These are phyloP conservation scores for Chaitophorus viminalis DNA, from an alignment of 2,888 invertebrate species.

Conservation along the genomic window DNA sequence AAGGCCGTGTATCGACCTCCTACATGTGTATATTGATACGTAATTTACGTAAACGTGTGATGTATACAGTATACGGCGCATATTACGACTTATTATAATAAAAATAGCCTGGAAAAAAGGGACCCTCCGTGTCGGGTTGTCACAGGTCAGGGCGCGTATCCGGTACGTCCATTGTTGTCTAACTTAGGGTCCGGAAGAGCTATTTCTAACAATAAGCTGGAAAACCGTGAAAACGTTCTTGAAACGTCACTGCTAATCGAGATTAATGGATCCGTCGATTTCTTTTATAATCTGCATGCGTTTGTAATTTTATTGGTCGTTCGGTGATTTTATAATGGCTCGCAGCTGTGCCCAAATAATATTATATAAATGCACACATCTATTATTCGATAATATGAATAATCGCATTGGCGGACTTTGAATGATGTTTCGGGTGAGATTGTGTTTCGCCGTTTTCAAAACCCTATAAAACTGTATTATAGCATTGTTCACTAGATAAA, in stretches of 20 bases:
- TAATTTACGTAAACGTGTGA: background rate
- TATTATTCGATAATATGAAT: too few relatives aligned
- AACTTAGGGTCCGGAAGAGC: constrained; percentile 10
- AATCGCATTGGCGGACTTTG: too few relatives aligned
- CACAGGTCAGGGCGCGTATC: constrained; percentile 23
- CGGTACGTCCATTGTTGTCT: constrained; percentile 1
- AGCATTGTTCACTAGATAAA: too few relatives aligned
- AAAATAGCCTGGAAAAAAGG: background rate
- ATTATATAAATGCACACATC: too few relatives aligned
- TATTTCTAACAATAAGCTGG: background rate
- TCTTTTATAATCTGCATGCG: background rate
- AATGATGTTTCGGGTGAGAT: too few relatives aligned
- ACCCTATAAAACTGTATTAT: too few relatives aligned
- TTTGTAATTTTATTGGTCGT: background rate
- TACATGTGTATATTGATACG: background rate
- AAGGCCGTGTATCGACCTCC: background rate
- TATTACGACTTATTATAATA: background rate
- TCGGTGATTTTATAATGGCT: background rate
- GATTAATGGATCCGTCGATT: constrained; percentile 29
- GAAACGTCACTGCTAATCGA: constrained; percentile 39
- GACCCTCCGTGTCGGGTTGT: background rate
- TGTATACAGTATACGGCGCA: background rate
- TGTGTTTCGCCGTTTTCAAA: too few relatives aligned
- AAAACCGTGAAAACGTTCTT: constrained; percentile 33
- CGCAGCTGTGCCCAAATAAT: background rate